Conservation (phyloP, 2,888 invertebrate genomes). For the Drosophila affinis region DNA sequence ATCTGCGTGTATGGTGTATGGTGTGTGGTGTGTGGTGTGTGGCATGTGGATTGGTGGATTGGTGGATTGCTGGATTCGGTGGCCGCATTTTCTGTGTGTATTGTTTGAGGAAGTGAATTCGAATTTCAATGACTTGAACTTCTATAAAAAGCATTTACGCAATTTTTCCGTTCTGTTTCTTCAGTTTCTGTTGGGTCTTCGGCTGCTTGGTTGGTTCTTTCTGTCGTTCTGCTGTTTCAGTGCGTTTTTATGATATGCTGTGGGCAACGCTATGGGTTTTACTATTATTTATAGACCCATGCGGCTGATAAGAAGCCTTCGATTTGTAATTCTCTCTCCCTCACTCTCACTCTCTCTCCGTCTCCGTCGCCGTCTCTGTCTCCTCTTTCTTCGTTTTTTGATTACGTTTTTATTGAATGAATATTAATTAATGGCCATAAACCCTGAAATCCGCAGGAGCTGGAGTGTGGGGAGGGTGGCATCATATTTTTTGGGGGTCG, state of each 20-base stretch:
- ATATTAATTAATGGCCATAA: slow-evolving; percentile 48
- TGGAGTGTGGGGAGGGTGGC: neutral
- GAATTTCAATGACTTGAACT: slow-evolving; percentile 55
- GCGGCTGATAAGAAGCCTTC: slow-evolving; percentile 34
- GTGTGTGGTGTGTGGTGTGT: neutral
- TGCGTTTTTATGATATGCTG: slow-evolving; percentile 35
- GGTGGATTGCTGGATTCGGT: slow-evolving; percentile 2
- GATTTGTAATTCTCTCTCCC: neutral
- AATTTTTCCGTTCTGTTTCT: slow-evolving; percentile 30
- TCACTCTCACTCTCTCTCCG: neutral
- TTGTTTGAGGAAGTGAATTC: slow-evolving; percentile 49
- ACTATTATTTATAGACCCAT: slow-evolving; percentile 17
- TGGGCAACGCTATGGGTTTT: slow-evolving; percentile 11
- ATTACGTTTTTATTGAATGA: slow-evolving; percentile 33
- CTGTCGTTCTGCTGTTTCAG: slow-evolving; percentile 3
- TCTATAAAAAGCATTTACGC: slow-evolving; percentile 59
- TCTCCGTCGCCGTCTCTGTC: neutral
- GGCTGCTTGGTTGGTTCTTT: neutral
- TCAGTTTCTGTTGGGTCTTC: slow-evolving; percentile 4
- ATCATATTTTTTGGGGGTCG: slow-evolving; percentile 4
- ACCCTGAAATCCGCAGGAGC: neutral
- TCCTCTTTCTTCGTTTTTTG: neutral
- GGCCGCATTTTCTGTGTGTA: slow-evolving; percentile 3
- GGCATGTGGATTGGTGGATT: neutral
- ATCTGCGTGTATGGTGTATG: slow-evolving; percentile 8